Conservation (phyloP, 2,797 vertebrate genomes). For the Argya squamiceps region DNA sequence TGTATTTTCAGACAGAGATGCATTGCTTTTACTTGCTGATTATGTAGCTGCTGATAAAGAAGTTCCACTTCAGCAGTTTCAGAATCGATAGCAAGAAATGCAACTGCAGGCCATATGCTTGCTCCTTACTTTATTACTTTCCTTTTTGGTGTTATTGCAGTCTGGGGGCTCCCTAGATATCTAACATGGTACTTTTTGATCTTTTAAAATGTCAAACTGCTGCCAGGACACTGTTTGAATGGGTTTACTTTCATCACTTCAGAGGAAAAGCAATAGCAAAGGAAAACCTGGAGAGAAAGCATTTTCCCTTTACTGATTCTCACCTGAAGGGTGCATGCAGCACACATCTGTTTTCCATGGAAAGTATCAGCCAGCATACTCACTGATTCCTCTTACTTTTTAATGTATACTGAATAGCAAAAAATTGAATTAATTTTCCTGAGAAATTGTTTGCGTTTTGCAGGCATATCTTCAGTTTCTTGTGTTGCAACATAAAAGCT, state of each 20-base stretch:
- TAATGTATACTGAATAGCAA: neutral
- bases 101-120: neutral
- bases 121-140: constrained; percentile 15
- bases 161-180: neutral
- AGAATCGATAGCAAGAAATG: constrained; percentile 45
- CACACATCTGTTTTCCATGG: neutral
- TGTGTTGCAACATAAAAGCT: neutral
- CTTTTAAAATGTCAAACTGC: constrained; percentile 17
- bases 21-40: constrained; percentile 15
- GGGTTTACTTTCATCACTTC: neutral
- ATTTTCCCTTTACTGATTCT: neutral
- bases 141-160: neutral
- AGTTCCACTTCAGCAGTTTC: constrained; percentile 34
- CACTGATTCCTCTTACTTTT: neutral
- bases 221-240: constrained; percentile 1
- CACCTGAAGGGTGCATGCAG: neutral
- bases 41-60: constrained; percentile 27
- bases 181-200: neutral
- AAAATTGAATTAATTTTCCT: neutral
- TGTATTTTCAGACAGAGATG: neutral
- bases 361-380: neutral
- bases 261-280: neutral
- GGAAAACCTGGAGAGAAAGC: neutral
- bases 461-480: neutral
- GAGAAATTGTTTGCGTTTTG: neutral